Conservation (phyloP, 2,113 vertebrate genomes). For the Callorhinus ursinus region DNA sequence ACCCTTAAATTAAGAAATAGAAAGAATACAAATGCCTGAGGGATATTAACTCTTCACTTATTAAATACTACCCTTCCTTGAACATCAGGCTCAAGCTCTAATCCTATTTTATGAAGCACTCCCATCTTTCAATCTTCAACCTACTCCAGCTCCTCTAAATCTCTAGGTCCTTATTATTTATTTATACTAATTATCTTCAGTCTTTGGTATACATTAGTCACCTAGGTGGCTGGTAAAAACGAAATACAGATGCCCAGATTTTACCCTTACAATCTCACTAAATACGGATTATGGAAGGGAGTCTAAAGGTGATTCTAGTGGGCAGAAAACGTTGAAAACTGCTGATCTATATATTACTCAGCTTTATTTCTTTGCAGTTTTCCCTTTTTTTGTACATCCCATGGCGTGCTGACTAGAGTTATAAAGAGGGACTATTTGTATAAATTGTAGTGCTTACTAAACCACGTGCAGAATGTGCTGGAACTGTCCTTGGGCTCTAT, state of each 20-base stretch:
- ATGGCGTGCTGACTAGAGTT: not conserved
- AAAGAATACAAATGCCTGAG: not conserved
- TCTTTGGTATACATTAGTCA: not conserved
- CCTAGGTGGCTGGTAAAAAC: not conserved
- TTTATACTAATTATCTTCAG: not conserved
- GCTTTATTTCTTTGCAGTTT: not conserved
- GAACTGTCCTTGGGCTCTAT: not conserved
- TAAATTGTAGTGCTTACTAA: conserved; percentile 16
- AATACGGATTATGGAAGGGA: not conserved
- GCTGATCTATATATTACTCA: not conserved
- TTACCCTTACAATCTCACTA: not conserved
- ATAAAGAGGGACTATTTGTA: not conserved
- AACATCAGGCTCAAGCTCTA: not conserved
- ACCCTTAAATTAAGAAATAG: not conserved
- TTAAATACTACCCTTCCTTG: not conserved
- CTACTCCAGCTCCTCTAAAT: not conserved
- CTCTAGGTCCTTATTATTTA: not conserved
- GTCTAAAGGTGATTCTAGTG: not conserved
- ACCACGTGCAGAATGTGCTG: not conserved
- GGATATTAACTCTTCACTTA: not conserved
- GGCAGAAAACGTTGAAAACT: not conserved
- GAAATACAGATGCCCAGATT: not conserved
- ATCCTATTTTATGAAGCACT: not conserved
- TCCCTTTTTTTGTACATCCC: not conserved
- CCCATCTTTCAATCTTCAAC: not conserved